Percentiles rank a stretch among this genome's conserved stretches.
Conservation (phyloP, 1,140 invertebrate genomes). For the Drosophila novamexicana region DNA sequence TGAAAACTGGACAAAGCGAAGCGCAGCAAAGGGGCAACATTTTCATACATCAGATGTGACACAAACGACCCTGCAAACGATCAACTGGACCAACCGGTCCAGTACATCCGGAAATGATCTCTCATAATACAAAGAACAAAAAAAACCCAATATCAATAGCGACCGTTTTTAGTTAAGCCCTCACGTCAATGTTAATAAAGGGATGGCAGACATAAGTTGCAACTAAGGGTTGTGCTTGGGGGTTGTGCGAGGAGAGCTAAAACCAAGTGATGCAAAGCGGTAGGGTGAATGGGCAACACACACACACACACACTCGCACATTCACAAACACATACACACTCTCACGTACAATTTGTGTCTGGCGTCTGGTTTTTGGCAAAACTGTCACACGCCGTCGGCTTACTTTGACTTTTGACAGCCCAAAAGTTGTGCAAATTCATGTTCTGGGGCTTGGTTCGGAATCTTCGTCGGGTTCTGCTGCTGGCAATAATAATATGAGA, state of each 20-base stretch:
- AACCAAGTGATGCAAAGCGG: not conserved
- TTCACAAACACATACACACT: conserved; percentile 1
- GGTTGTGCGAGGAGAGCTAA: not conserved
- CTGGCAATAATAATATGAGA: conserved; percentile 20
- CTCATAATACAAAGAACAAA: conserved; percentile 28
- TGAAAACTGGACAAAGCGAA: conserved; percentile 51
- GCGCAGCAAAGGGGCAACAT: conserved; percentile 18
- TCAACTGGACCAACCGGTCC: conserved; percentile 59
- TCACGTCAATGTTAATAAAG: conserved; percentile 67
- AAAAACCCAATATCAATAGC: conserved; percentile 58
- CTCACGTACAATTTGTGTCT: conserved; percentile 55
- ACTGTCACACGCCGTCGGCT: conserved; percentile 66
- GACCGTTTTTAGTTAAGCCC: conserved; percentile 60
- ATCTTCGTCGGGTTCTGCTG: conserved; percentile 25
- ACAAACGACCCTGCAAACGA: conserved; percentile 35
- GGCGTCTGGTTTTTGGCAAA: conserved; percentile 35
- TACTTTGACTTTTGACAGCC: conserved; percentile 77
- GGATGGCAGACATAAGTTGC: conserved; percentile 42
- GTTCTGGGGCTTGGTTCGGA: conserved; percentile 28
- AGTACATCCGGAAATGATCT: conserved; percentile 49
- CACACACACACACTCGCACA: too few species aligned
- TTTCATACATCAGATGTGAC: conserved; percentile 23
- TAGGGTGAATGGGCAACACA: not conserved
- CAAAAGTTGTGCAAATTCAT: conserved; percentile 70
- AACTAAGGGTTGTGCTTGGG: conserved; percentile 6